These are phyloP conservation scores for Drosophila silvestris DNA, from an alignment of 2,888 invertebrate species.

Conservation along the genomic window DNA sequence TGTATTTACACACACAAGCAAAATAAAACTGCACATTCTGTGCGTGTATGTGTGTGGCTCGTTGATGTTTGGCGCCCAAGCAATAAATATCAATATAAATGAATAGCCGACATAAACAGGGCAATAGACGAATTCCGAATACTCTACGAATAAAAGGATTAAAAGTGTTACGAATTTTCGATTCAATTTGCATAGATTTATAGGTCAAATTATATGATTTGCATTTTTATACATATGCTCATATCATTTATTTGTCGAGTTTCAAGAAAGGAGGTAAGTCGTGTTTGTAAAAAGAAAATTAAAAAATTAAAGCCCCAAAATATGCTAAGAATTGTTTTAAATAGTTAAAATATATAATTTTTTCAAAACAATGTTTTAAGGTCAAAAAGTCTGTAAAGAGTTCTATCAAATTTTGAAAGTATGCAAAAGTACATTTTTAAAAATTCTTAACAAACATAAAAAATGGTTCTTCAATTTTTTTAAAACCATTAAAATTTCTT, in stretches of 20 bases:
- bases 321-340: not conserved
- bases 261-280: not conserved
- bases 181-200: not conserved
- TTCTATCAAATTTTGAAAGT: not conserved
- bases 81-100: conserved; percentile 59
- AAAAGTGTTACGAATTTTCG: not conserved
- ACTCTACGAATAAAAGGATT: conserved; percentile 28
- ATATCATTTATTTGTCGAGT: not conserved
- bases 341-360: not conserved
- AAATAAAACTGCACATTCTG: conserved; percentile 43
- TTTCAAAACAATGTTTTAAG: not conserved
- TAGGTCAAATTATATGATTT: not conserved
- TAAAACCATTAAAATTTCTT: not conserved
- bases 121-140: not conserved
- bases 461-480: not conserved
- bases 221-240: not conserved
- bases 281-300: too few relatives aligned
- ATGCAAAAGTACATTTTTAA: not conserved
- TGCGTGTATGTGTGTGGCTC: conserved; percentile 15
- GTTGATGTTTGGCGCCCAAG: conserved; percentile 39
- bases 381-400: accelerated
- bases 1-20: not conserved
- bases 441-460: not conserved
- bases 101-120: conserved; percentile 47
- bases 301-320: not conserved